Percentiles rank a stretch among this genome's conserved stretches.
These are phyloP conservation scores for Petroica traversi DNA, from an alignment of 2,113 vertebrate genomes.

Conservation along the genomic window DNA sequence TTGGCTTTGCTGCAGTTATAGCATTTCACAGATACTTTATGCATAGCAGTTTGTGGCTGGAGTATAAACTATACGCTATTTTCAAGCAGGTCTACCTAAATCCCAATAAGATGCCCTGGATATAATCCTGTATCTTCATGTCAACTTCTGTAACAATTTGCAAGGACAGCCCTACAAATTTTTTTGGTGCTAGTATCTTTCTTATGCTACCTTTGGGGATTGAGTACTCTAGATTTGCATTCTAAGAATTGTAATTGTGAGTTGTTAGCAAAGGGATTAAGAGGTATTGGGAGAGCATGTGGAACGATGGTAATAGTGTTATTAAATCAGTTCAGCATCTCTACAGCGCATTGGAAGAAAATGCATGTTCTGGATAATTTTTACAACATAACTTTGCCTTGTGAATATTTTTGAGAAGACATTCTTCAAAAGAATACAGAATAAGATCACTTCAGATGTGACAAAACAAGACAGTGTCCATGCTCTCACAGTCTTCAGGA, in stretches of 20 bases:
- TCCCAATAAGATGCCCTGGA: neutral
- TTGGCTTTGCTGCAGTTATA: neutral
- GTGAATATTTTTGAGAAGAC: neutral
- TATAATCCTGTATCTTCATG: neutral
- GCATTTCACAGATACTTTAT: neutral
- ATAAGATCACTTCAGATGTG: neutral
- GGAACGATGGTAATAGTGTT: rapidly evolving
- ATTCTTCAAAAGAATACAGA: neutral
- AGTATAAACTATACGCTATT: neutral
- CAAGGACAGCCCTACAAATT: neutral
- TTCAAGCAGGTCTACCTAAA: neutral
- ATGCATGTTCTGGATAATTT: neutral
- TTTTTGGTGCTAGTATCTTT: neutral
- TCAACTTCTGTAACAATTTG: neutral
- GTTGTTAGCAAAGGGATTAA: neutral
- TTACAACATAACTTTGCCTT: neutral
- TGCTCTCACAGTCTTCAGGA: neutral
- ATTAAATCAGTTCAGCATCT: neutral
- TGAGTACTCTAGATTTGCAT: neutral
- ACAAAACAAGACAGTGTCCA: neutral
- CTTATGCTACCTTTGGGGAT: neutral
- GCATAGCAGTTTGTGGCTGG: neutral
- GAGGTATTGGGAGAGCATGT: neutral
- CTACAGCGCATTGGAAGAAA: neutral
- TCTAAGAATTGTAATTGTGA: neutral